Conservation (phyloP, 1,140 invertebrate genomes). For the Bombus soroeensis region DNA sequence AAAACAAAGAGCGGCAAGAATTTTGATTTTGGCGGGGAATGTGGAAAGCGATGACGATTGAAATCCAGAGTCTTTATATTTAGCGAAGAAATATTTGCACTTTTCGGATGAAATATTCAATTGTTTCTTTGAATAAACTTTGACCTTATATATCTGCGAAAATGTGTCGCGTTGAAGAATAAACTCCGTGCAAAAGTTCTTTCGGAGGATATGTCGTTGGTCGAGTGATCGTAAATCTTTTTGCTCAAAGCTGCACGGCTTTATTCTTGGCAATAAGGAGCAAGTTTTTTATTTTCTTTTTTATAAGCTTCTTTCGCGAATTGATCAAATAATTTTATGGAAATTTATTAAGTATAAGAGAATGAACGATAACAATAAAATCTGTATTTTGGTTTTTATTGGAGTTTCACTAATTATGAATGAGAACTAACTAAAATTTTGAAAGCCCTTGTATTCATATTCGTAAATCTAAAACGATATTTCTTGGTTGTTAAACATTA, state of each 20-base stretch:
- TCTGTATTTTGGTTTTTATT: neutral
- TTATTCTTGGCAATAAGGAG: neutral
- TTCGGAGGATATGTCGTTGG: neutral
- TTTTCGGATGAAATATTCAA: neutral
- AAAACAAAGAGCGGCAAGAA: neutral
- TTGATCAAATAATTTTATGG: neutral
- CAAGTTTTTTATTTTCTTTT: slow-evolving; percentile 14
- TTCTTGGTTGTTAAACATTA: neutral
- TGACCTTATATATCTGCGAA: neutral
- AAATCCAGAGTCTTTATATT: neutral
- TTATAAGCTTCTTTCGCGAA: neutral
- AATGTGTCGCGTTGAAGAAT: neutral
- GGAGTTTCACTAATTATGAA: neutral
- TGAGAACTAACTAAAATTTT: neutral
- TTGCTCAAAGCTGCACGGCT: neutral
- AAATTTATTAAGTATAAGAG: neutral
- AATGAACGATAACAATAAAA: neutral
- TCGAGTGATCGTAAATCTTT: slow-evolving; percentile 11
- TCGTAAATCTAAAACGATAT: neutral
- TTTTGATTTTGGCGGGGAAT: neutral
- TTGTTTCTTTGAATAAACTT: neutral
- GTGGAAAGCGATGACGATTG: neutral
- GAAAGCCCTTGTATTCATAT: neutral
- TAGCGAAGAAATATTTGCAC: neutral
- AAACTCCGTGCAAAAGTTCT: neutral